Base-by-base conservation (phyloP, 2,888 invertebrate species). In the Platycnemis pennipes region DNA sequence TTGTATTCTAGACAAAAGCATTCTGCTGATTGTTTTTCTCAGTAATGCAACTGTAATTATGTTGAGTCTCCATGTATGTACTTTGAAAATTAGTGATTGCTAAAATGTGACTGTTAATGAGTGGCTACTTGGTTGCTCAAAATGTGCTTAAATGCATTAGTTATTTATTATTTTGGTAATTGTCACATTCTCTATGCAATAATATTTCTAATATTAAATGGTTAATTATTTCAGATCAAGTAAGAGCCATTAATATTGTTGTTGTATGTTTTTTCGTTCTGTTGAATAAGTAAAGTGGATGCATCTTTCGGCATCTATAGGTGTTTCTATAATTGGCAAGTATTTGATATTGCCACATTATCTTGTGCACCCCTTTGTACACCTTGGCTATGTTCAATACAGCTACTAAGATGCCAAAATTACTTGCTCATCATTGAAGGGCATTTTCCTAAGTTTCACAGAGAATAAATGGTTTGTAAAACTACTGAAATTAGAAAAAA, bases 121-220 rank as follows among this genome's bases (percentile, higher is more conserved):
- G 91, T 91, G 91, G 91, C 91, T 63, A 63, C 63, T 91, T 91
- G 91, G 91, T 91, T 91, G 63, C 91, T 91, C 91, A 63, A 91
- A 91, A 45, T 44, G 44, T 91, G 91, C 91, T 91, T 91, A 42
- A 91, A 91, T 44, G 91, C 91, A 91, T 91, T 91, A 91, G 91
- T 91, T 91, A 91, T 91, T 91, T 91, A 91, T 91, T 91, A 91
- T 91, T 91, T 91, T 91, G 91, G 69, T 91, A 63, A 91, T 91
- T 91, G 91, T 91, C 91, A 63, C 63, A 63, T 91, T 91, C 56
- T 91, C 91, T 91, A 91, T 91, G 91, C 91, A 91, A 91, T 91
- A 91, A 91, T 91, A n/a, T 69, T 63, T 91, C 56, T 91, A 91
- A 91, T 91, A 91, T 69, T 63, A 63, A 91, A 91, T 91, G 91